phyloP scores from a whole-genome alignment of 2,113 vertebrate species.

The Cercocebus atys region DNA sequence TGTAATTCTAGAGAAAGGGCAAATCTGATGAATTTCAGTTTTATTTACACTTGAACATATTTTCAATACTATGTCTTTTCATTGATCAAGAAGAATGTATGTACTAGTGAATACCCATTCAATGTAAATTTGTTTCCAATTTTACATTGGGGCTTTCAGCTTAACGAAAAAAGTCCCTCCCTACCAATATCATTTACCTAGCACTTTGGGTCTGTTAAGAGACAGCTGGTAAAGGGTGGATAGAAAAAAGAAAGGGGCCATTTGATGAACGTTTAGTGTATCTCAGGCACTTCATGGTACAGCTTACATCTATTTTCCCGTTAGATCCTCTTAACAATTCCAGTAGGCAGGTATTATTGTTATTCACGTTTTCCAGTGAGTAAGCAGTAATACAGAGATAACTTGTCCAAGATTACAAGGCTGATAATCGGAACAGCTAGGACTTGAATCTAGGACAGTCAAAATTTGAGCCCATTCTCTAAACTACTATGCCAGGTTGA shows the following conservation, averaged over 20 bases:
- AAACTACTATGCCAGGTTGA: not conserved
- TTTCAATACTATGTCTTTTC: not conserved
- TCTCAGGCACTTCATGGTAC: not conserved
- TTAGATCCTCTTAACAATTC: not conserved
- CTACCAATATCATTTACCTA: not conserved
- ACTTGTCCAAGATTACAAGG: not conserved
- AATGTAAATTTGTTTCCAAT: not conserved
- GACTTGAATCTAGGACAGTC: not conserved
- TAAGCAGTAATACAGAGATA: not conserved
- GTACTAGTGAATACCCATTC: not conserved
- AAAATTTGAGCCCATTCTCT: not conserved
- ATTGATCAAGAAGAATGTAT: not conserved
- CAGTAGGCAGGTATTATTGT: not conserved
- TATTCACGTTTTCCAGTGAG: not conserved
- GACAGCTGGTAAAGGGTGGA: not conserved
- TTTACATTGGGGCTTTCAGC: not conserved
- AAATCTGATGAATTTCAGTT: not conserved
- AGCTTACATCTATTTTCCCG: not conserved
- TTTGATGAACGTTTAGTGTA: not conserved
- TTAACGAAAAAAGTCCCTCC: not conserved
- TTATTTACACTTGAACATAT: conserved; percentile 27
- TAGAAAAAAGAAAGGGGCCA: not conserved
- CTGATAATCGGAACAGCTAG: not conserved
- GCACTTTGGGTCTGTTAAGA: not conserved
- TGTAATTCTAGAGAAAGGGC: not conserved